These are phyloP conservation scores for Chelidonichthys spinosus DNA, from an alignment of 2,797 vertebrate genomes.

Conservation along the genomic window DNA sequence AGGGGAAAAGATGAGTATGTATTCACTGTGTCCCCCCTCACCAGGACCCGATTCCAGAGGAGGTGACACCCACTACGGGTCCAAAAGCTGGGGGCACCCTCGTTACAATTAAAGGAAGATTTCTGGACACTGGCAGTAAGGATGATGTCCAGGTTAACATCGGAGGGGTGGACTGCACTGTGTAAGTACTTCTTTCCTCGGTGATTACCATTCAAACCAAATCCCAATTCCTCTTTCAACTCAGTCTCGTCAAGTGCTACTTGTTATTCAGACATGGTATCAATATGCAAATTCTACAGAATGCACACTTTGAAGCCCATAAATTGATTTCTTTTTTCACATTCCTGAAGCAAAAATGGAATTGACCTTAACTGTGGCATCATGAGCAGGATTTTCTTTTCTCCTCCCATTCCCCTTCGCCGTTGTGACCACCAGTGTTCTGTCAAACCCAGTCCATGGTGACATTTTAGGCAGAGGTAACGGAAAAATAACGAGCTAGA, in stretches of 20 bases:
- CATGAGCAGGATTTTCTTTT: slow-evolving; percentile 27
- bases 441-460: slow-evolving; percentile 46
- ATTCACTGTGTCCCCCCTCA: slow-evolving; percentile 22
- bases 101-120: slow-evolving; percentile 88
- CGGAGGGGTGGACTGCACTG: slow-evolving; percentile 85
- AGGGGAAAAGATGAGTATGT: slow-evolving; percentile 29
- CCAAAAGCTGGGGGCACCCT: slow-evolving; percentile 90
- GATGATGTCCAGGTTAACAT: slow-evolving; percentile 89
- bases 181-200: slow-evolving; percentile 85
- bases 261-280: slow-evolving; percentile 66
- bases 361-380: slow-evolving; percentile 61
- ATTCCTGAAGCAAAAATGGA: slow-evolving; percentile 52
- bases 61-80: slow-evolving; percentile 77
- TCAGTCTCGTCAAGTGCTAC: slow-evolving; percentile 45
- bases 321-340: slow-evolving; percentile 48
- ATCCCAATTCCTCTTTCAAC: slow-evolving; percentile 51
- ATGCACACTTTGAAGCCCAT: slow-evolving; percentile 53
- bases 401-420: slow-evolving; percentile 23
- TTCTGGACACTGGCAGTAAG: slow-evolving; percentile 90
- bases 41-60: slow-evolving; percentile 86
- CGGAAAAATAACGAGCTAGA: slow-evolving; percentile 64
- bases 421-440: slow-evolving; percentile 49
- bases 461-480: slow-evolving; percentile 67
- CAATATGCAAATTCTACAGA: slow-evolving; percentile 57
- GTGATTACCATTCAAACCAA: slow-evolving; percentile 56